Evolutionary conservation across 2,797 vertebrate genomes (phyloP).

Genomic region (Nothura maculosa): DNA sequence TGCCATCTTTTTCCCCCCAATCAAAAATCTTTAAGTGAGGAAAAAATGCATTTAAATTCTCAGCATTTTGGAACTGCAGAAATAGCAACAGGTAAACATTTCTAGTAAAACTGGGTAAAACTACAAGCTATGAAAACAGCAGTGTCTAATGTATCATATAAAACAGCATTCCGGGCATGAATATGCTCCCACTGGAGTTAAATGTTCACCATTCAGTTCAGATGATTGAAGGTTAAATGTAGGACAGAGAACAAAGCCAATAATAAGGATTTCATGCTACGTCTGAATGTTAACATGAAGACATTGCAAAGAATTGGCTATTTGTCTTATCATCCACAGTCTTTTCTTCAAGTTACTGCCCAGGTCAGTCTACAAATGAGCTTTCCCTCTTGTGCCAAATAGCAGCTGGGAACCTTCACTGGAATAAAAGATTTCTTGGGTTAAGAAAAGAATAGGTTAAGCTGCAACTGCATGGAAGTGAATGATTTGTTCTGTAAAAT

Average conservation of each 20-base stretch:
- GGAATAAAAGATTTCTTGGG: not conserved
- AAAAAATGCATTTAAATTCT: not conserved
- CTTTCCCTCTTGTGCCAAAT: not conserved
- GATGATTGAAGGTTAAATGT: too few species aligned
- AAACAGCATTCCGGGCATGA: not conserved
- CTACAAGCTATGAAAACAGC: not conserved
- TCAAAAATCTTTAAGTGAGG: not conserved
- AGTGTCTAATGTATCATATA: not conserved
- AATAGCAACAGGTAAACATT: not conserved
- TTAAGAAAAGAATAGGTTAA: not conserved
- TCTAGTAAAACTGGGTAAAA: not conserved
- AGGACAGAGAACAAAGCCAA: not conserved
- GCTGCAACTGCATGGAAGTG: not conserved
- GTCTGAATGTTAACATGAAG: not conserved
- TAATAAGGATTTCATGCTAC: not conserved
- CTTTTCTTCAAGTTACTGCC: not conserved
- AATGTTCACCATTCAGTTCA: not conserved
- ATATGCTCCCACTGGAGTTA: not conserved
- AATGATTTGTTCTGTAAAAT: not conserved
- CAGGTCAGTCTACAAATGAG: not conserved
- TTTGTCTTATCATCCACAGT: too few species aligned
- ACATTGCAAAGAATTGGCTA: not conserved
- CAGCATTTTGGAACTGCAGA: not conserved
- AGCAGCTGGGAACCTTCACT: not conserved
- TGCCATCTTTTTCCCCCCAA: not conserved